Conservation (phyloP, 2,888 invertebrate genomes). For the Nematopogon swammerdamellus region DNA sequence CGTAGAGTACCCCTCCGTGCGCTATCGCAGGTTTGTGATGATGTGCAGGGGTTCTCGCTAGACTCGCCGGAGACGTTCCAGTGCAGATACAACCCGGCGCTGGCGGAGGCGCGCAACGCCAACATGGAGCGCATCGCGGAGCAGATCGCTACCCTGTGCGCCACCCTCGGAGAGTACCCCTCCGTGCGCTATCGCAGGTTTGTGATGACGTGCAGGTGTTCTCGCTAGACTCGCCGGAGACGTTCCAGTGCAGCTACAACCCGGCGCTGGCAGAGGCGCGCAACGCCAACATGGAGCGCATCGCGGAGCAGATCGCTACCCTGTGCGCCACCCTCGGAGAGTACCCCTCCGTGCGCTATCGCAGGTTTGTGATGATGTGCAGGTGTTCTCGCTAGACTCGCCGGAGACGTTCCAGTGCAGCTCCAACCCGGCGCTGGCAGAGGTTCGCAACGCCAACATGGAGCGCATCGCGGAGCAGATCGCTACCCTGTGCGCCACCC, state of each 20-base stretch:
- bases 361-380: slow-evolving; percentile 51
- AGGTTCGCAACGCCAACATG: too few species aligned
- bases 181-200: slow-evolving; percentile 85
- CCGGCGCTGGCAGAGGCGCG: slow-evolving; percentile 80
- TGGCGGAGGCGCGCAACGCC: slow-evolving; percentile 76
- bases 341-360: slow-evolving; percentile 91
- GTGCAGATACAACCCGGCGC: slow-evolving; percentile 91
- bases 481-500: too few species aligned
- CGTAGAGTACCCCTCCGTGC: slow-evolving; percentile 94
- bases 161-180: slow-evolving; percentile 97
- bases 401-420: too few species aligned
- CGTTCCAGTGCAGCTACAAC: slow-evolving; percentile 96
- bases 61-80: slow-evolving; percentile 97
- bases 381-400: too few species aligned
- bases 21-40: slow-evolving; percentile 72
- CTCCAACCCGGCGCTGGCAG: too few species aligned
- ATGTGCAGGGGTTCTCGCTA: slow-evolving; percentile 81
- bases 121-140: slow-evolving; percentile 99
- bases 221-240: slow-evolving; percentile 94
- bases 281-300: slow-evolving; percentile 90
- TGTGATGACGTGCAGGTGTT: slow-evolving; percentile 72
- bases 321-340: slow-evolving; percentile 98
- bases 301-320: slow-evolving; percentile 99
- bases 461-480: too few species aligned
- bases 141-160: slow-evolving; percentile 98